A percentile compares a stretch with the other conserved stretches of the same genome.
phyloP scores from a whole-genome alignment of 2,888 invertebrate species.

The Zhuqinia jingwanae region DNA sequence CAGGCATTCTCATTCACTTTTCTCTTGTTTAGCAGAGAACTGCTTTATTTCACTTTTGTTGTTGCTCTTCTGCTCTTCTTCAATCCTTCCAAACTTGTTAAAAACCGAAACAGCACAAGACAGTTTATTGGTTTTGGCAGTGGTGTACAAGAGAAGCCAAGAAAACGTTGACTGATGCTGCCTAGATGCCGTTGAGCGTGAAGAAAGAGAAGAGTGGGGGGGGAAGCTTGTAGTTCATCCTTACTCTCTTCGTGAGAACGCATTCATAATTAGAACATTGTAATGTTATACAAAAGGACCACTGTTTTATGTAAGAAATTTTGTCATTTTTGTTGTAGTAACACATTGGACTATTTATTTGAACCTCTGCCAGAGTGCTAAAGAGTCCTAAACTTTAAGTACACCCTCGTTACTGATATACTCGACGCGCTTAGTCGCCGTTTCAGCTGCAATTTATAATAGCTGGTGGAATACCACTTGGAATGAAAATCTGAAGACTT shows the following conservation, averaged over 20 bases:
- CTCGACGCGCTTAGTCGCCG: too few relatives aligned
- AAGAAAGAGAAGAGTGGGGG: constrained; percentile 2
- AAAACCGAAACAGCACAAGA: neutral
- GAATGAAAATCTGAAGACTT: neutral
- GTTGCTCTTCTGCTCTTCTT: neutral
- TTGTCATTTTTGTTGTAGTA: too few relatives aligned
- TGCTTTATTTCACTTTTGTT: constrained; percentile 27
- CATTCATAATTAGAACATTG: constrained; percentile 27
- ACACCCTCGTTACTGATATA: too few relatives aligned
- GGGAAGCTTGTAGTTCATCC: constrained; percentile 13
- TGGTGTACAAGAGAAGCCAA: constrained; percentile 2
- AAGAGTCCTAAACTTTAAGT: too few relatives aligned
- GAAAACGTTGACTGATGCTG: neutral
- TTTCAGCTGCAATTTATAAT: too few relatives aligned
- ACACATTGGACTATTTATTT: too few relatives aligned
- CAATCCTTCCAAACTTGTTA: neutral
- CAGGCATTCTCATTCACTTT: neutral
- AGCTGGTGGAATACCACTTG: neutral
- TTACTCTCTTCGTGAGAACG: constrained; percentile 25
- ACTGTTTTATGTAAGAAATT: neutral
- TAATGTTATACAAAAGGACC: neutral
- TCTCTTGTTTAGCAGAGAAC: neutral
- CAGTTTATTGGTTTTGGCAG: constrained; percentile 45
- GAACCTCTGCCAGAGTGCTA: too few relatives aligned
- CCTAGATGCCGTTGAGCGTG: too few relatives aligned